These are phyloP conservation scores for Shargacucullia verbasci DNA, from an alignment of 2,888 invertebrate genomes.

Conservation along the genomic window DNA sequence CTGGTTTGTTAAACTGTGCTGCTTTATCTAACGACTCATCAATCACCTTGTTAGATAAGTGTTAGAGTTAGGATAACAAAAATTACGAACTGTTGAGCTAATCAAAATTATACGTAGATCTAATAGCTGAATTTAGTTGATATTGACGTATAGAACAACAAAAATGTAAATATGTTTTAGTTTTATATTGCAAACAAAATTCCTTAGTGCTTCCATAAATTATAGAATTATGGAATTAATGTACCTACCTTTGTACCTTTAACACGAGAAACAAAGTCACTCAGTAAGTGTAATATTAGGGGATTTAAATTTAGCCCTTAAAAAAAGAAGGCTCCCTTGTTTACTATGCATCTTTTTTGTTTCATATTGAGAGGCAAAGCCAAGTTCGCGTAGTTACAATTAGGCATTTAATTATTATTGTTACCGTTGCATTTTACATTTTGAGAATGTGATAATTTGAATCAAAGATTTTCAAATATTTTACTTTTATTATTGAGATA, in stretches of 20 bases:
- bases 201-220: conserved; percentile 81
- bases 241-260: conserved; percentile 36
- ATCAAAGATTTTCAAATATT: conserved; percentile 45
- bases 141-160: conserved; percentile 53
- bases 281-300: conserved; percentile 36
- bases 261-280: conserved; percentile 49
- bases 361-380: conserved; percentile 30
- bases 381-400: conserved; percentile 31
- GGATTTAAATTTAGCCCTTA: conserved; percentile 39
- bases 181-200: conserved; percentile 72
- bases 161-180: conserved; percentile 58
- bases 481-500: conserved; percentile 30
- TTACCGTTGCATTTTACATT: conserved; percentile 48
- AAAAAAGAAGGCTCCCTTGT: conserved; percentile 26
- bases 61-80: conserved; percentile 43
- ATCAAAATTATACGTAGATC: conserved; percentile 51
- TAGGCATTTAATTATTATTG: conserved; percentile 32
- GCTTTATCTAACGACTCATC: conserved; percentile 38
- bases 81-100: conserved; percentile 52
- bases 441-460: conserved; percentile 45
- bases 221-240: conserved; percentile 63
- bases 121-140: conserved; percentile 56
- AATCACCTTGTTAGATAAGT: conserved; percentile 44
- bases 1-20: conserved; percentile 21
- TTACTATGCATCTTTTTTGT: conserved; percentile 31